Evolutionary conservation across 2,113 vertebrate genomes (phyloP).

Genomic region (Tichodroma muraria): DNA sequence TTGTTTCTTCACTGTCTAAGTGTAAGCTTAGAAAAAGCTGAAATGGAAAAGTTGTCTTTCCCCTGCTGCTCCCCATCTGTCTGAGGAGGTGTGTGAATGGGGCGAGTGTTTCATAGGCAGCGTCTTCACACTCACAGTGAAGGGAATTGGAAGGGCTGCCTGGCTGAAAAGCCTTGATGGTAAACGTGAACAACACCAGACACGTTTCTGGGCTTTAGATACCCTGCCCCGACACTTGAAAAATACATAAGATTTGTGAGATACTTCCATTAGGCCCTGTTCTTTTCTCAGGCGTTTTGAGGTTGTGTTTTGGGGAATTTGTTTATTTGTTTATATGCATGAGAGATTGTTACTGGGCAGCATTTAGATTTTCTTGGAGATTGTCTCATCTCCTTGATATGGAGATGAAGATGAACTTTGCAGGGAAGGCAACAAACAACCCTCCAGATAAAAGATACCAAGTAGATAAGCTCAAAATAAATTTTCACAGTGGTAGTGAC

Average conservation of each 20-base stretch:
- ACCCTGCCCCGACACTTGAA: fast-evolving
- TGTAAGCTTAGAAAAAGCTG: background rate
- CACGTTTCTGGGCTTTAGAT: background rate
- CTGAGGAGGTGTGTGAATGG: background rate
- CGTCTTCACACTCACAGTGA: background rate
- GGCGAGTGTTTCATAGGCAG: background rate
- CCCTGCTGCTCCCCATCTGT: background rate
- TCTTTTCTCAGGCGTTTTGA: background rate
- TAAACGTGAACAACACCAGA: background rate
- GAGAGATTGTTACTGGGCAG: background rate
- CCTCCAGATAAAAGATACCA: background rate
- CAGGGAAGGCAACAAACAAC: background rate
- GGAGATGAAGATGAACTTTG: background rate
- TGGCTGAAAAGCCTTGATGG: background rate
- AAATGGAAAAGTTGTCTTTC: background rate
- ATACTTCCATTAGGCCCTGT: background rate
- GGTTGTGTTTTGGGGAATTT: background rate
- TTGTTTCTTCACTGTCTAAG: background rate
- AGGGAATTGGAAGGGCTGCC: background rate
- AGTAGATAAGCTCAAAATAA: background rate
- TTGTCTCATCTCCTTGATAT: background rate
- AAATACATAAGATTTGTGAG: background rate
- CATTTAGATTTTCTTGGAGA: background rate
- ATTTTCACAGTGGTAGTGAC: background rate
- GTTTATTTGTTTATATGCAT: background rate